These are phyloP conservation scores for Otolemur crassicaudatus DNA, from an alignment of 2,797 vertebrate genomes.

Conservation along the genomic window DNA sequence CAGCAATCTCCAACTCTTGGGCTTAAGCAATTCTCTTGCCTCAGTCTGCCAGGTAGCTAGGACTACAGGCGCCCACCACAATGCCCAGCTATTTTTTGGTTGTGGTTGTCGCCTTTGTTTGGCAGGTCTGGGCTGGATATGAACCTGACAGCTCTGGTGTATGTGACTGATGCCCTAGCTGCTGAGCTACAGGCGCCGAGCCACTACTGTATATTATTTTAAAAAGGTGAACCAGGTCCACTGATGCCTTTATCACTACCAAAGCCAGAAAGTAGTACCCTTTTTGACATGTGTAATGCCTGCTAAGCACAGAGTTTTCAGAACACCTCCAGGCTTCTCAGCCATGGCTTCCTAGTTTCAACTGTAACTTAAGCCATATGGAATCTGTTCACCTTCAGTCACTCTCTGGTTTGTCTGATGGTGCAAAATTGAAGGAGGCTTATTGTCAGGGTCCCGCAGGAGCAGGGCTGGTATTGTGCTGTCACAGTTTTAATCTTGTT, in stretches of 20 bases:
- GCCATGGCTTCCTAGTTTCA: background rate
- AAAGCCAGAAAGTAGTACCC: background rate
- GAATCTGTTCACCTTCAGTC: background rate
- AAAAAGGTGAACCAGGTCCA: background rate
- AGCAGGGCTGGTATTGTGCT: background rate
- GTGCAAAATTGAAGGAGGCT: background rate
- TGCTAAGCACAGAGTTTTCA: too few species aligned
- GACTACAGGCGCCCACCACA: too few species aligned
- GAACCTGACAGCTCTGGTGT: too few species aligned
- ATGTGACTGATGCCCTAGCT: too few species aligned
- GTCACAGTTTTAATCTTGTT: background rate
- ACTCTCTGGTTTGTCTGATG: background rate
- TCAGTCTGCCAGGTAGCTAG: too few species aligned
- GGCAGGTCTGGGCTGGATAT: too few species aligned
- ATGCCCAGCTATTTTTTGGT: too few species aligned
- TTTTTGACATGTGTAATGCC: accelerated
- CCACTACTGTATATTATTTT: background rate
- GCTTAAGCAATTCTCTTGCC: too few species aligned
- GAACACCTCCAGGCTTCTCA: background rate
- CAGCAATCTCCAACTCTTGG: too few species aligned
- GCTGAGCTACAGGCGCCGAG: too few species aligned
- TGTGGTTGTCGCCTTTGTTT: too few species aligned
- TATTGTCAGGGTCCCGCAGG: background rate
- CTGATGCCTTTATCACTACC: background rate
- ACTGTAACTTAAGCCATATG: background rate